phyloP scores from a whole-genome alignment of 2,113 vertebrate species.

The Andinoacara biseriatus region DNA sequence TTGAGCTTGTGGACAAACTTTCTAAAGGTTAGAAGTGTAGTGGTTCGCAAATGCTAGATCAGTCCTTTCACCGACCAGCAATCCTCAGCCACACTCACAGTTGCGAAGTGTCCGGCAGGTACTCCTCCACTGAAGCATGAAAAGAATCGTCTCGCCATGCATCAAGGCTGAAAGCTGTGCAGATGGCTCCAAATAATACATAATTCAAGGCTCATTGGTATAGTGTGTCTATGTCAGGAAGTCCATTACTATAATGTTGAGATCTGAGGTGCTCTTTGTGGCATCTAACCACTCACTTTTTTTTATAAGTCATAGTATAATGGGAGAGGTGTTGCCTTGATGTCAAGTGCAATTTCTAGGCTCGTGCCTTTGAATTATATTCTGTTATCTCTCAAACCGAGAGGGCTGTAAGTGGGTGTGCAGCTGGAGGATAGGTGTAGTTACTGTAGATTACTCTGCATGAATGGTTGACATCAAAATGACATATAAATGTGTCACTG shows the following conservation, averaged over 20 bases:
- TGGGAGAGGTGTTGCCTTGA: constrained; percentile 39
- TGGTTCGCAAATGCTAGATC: constrained; percentile 35
- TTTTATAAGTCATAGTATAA: constrained; percentile 35
- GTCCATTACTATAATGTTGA: constrained; percentile 60
- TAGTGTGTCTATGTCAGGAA: constrained; percentile 52
- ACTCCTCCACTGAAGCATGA: constrained; percentile 26
- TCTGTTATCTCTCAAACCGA: constrained; percentile 14
- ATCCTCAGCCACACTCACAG: neutral
- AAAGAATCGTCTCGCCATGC: constrained; percentile 20
- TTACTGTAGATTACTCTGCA: neutral
- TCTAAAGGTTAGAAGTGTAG: neutral
- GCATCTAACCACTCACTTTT: constrained; percentile 14
- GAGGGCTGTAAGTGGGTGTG: neutral
- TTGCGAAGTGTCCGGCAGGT: constrained; percentile 38
- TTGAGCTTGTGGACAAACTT: constrained; percentile 41
- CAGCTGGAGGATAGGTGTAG: neutral
- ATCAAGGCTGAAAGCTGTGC: constrained; percentile 62
- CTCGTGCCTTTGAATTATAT: constrained; percentile 28
- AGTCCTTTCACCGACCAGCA: neutral
- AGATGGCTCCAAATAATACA: constrained; percentile 63
- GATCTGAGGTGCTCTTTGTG: constrained; percentile 43
- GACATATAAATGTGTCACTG: constrained; percentile 4
- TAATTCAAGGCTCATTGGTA: constrained; percentile 61
- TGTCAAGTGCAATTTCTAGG: constrained; percentile 59
- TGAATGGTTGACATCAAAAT: constrained; percentile 19